Base-by-base conservation (phyloP, 2,888 invertebrate genomes). In the Morinoia aosen region DNA sequence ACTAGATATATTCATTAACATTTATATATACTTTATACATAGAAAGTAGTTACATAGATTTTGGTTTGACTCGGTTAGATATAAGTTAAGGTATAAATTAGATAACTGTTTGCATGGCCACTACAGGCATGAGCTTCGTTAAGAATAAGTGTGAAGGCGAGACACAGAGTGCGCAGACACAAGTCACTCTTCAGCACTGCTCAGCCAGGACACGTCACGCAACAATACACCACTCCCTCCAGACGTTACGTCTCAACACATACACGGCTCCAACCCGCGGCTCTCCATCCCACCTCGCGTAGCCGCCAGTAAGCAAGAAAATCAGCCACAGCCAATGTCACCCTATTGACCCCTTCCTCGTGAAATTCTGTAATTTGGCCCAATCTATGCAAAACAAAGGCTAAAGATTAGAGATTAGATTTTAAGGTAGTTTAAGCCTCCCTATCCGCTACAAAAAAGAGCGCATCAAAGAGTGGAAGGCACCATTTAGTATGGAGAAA, bases 31-130 rank as follows among this genome's bases (percentile, higher is more conserved):
- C 93, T 93, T 93, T 93, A 57, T 93, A 93, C 93, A 93, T 93
- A 93, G 93, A 57, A 93, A 48, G 93, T 58, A 93, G 93, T 93
- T 93, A 93, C 93, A 93, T 93, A 93, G 56, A 93, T 93, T 93
- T 93, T 93, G 93, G 93, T 93, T 93, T 93, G 93, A 93, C 93
- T 93, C 25, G 93, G 56, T 93, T 93, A 57, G 58, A 93, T 90
- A 93, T 93, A 93, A 93, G 93, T 93, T 93, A 93, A 93, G 56
- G 57, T 93, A 93, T 93, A 93, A 93, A 93, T 93, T 93, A 93
- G 93, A 93, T 93, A 93, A 93, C 93, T 93, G 93, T 93, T 93
- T 93, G 93, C 93, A 93, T 93, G 93, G 93, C 93, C 93, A 48
- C 93, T 93, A 93, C 57, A 57, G 93, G 93, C 93, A 93, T 93